phyloP scores from a whole-genome alignment of 2,113 vertebrate species.

The Orientallactaga bullata region DNA sequence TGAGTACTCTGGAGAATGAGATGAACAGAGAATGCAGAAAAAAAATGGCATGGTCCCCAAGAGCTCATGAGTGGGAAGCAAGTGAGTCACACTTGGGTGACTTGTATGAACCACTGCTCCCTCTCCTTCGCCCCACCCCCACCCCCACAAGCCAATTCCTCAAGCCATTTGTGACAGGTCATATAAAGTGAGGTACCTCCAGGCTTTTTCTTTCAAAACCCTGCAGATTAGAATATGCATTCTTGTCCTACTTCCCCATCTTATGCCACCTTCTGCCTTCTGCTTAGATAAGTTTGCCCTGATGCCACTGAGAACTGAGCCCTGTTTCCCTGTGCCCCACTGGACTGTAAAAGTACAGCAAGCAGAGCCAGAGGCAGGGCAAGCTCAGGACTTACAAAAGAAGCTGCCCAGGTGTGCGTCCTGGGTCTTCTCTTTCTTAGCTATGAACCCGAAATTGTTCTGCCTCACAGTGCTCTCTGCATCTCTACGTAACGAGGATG shows the following conservation, averaged over 20 bases:
- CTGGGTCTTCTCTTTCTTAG: not conserved
- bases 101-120: too few relatives aligned
- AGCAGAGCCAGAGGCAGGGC: not conserved
- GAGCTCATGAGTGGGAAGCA: not conserved
- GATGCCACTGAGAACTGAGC: not conserved
- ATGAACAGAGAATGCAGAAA: not conserved
- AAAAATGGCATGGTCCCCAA: not conserved
- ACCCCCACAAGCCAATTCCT: too few relatives aligned
- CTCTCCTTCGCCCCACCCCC: too few relatives aligned
- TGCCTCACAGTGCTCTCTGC: not conserved
- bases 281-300: not conserved
- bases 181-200: accelerated
- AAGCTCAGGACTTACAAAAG: not conserved
- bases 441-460: not conserved
- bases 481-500: not conserved
- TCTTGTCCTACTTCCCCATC: too few relatives aligned
- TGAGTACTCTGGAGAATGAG: not conserved
- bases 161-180: not conserved
- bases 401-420: not conserved
- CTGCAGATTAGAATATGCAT: too few relatives aligned
- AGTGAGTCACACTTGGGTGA: too few relatives aligned
- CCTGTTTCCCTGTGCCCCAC: too few relatives aligned
- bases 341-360: not conserved
- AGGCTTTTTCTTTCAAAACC: not conserved
- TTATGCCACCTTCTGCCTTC: not conserved